Percentiles rank a stretch among this genome's conserved stretches.
These are phyloP conservation scores for Columbina picui DNA, from an alignment of 2,113 vertebrate species.

Conservation along the genomic window DNA sequence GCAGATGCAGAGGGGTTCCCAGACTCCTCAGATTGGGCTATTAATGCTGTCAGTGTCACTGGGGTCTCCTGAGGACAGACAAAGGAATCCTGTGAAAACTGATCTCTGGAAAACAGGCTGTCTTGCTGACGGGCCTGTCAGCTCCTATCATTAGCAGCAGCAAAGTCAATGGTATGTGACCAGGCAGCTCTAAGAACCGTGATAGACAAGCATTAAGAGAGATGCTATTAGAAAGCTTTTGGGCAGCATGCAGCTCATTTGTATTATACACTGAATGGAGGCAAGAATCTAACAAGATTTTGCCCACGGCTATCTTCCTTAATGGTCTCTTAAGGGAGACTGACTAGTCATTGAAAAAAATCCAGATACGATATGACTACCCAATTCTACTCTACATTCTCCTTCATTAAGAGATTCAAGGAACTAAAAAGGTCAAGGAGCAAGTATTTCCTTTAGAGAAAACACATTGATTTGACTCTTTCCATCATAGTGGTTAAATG, in stretches of 20 bases:
- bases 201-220: neutral
- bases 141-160: neutral
- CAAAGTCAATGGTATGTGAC: neutral
- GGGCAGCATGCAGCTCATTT: neutral
- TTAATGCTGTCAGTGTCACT: neutral
- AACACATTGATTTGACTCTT: neutral
- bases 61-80: neutral
- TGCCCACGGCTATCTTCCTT: neutral
- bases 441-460: neutral
- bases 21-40: neutral
- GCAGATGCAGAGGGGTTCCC: neutral
- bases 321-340: neutral
- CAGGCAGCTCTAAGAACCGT: neutral
- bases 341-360: neutral
- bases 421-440: neutral
- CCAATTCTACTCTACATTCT: neutral
- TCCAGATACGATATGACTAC: neutral
- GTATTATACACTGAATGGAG: neutral
- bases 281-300: neutral
- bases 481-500: neutral
- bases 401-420: neutral
- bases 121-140: neutral
- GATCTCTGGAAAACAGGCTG: neutral
- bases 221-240: neutral
- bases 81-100: neutral